These are phyloP conservation scores for Heliopora coerulea DNA, from an alignment of 92 coral and sea anemone species.

Conservation along the genomic window DNA sequence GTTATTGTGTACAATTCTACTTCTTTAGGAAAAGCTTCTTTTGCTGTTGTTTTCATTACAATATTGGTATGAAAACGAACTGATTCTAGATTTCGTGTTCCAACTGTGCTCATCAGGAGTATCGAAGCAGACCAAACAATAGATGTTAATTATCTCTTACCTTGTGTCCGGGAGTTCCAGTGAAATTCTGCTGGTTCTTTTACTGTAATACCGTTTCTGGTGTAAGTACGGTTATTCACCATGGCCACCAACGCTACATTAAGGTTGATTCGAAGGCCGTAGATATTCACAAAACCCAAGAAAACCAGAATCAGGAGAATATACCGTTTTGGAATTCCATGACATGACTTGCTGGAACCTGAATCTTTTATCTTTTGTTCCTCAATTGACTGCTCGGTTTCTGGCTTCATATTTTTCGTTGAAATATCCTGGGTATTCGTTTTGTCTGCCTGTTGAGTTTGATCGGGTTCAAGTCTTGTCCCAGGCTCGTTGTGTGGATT, in stretches of 20 bases:
- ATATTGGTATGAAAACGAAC: too few species aligned
- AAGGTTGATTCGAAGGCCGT: conserved; percentile 85
- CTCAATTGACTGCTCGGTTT: conserved; percentile 11
- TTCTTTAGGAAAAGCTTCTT: too few species aligned
- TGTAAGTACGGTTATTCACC: conserved; percentile 85
- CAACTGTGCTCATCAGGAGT: background rate
- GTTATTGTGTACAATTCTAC: too few species aligned
- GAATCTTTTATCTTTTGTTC: too few species aligned
- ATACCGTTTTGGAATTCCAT: conserved; percentile 82
- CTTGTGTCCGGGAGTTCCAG: conserved; percentile 89
- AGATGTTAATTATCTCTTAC: conserved; percentile 39
- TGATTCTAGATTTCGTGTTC: too few species aligned
- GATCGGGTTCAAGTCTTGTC: background rate
- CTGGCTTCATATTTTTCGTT: background rate
- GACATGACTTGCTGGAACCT: background rate
- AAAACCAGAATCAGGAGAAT: conserved; percentile 77
- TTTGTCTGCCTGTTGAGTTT: too few species aligned
- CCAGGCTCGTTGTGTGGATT: background rate
- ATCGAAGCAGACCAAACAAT: background rate
- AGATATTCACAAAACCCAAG: conserved; percentile 90
- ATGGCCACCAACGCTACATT: conserved; percentile 96
- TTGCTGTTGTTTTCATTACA: too few species aligned
- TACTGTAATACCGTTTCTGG: conserved; percentile 60
- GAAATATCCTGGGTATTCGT: background rate
- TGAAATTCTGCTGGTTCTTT: conserved; percentile 84